Conservation (phyloP, 1,140 invertebrate genomes). For the Pantala flavescens region DNA sequence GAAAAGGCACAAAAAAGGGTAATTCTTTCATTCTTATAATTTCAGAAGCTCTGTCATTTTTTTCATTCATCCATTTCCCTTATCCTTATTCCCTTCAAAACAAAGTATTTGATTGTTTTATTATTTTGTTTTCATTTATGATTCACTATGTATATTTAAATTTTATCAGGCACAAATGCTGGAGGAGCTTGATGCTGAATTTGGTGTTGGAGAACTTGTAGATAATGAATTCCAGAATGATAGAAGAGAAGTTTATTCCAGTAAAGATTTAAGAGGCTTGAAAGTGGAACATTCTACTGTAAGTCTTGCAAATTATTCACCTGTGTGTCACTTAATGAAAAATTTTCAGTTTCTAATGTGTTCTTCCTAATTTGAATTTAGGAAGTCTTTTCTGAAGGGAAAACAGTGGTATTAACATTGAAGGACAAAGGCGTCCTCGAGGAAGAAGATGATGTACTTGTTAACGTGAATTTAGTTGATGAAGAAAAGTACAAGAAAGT, state of each 20-base stretch:
- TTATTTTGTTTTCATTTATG: neutral
- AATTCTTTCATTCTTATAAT: slow-evolving; percentile 24
- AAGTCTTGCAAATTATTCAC: slow-evolving; percentile 27
- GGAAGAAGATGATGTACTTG: slow-evolving; percentile 76
- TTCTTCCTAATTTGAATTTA: slow-evolving; percentile 29
- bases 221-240: slow-evolving; percentile 60
- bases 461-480: slow-evolving; percentile 94
- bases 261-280: slow-evolving; percentile 66
- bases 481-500: slow-evolving; percentile 81
- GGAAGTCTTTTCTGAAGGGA: slow-evolving; percentile 69
- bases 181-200: slow-evolving; percentile 90
- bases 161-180: slow-evolving; percentile 69
- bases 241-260: slow-evolving; percentile 51
- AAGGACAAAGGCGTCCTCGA: slow-evolving; percentile 88
- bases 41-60: slow-evolving; percentile 15
- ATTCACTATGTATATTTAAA: slow-evolving; percentile 14
- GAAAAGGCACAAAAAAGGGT: slow-evolving; percentile 79
- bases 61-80: slow-evolving; percentile 9
- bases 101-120: neutral
- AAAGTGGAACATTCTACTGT: slow-evolving; percentile 77
- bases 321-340: slow-evolving; percentile 13
- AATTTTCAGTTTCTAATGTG: neutral
- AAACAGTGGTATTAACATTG: slow-evolving; percentile 79
- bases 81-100: slow-evolving; percentile 4
- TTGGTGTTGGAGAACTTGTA: slow-evolving; percentile 77